phyloP scores from a whole-genome alignment of 1,140 invertebrate species.

The Pseudomyrmex concolor region DNA sequence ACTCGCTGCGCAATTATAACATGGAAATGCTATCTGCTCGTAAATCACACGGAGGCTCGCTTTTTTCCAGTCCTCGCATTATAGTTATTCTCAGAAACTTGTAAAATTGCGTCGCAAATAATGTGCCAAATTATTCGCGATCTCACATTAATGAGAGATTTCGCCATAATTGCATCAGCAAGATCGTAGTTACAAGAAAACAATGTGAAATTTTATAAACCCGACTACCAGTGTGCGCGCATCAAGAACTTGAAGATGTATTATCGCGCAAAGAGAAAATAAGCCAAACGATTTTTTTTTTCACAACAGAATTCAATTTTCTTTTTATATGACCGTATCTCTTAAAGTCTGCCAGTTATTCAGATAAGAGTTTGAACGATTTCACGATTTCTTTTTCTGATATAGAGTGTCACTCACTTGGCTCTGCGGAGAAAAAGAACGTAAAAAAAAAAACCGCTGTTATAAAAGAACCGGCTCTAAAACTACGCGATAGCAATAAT shows the following conservation, averaged over 20 bases:
- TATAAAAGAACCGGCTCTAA: slow-evolving; percentile 37
- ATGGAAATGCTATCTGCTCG: slow-evolving; percentile 53
- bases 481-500: slow-evolving; percentile 51
- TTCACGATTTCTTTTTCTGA: slow-evolving; percentile 23
- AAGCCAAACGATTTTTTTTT: neutral
- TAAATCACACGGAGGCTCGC: slow-evolving; percentile 25
- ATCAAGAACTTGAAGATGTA: neutral
- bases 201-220: slow-evolving; percentile 20
- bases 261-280: neutral
- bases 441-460: slow-evolving; percentile 27
- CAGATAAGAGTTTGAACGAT: neutral
- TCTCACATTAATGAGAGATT: slow-evolving; percentile 19
- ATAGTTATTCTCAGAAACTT: neutral
- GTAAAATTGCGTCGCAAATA: neutral
- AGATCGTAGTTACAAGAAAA: slow-evolving; percentile 16
- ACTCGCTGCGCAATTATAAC: slow-evolving; percentile 49
- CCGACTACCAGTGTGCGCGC: neutral
- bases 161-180: slow-evolving; percentile 11
- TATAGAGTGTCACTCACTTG: slow-evolving; percentile 32
- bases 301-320: neutral
- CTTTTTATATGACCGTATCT: neutral
- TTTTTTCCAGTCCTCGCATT: neutral
- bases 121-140: neutral
- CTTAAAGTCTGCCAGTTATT: neutral
- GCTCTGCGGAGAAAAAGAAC: slow-evolving; percentile 16